phyloP scores from a whole-genome alignment of 2,113 vertebrate species.

The Labrus mixtus region DNA sequence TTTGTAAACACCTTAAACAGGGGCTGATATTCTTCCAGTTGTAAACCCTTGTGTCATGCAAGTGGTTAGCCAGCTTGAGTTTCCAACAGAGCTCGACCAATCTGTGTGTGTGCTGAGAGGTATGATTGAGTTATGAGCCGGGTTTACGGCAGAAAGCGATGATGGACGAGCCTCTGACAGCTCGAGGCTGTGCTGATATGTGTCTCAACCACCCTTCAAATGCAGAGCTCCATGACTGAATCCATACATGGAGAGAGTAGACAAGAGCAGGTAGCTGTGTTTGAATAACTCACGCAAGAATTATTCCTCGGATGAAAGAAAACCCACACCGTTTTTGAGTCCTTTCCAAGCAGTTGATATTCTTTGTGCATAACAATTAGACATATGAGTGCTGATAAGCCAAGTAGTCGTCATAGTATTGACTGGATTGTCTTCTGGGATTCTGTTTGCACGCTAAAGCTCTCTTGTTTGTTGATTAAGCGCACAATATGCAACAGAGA shows the following conservation, averaged over 20 bases:
- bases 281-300: background rate
- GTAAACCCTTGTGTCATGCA: conserved; percentile 5
- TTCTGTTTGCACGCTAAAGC: conserved; percentile 29
- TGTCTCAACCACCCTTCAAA: conserved; percentile 47
- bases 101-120: conserved; percentile 67
- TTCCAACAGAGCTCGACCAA: conserved; percentile 54
- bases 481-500: conserved; percentile 8
- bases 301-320: conserved; percentile 5
- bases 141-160: conserved; percentile 46
- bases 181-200: conserved; percentile 61
- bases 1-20: conserved; percentile 39
- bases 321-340: background rate
- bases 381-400: conserved; percentile 3
- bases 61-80: conserved; percentile 20
- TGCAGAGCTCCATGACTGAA: conserved; percentile 39
- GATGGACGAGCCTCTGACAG: conserved; percentile 66
- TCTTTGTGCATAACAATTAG: background rate
- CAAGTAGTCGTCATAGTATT: background rate
- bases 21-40: background rate
- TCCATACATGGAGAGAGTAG: conserved; percentile 31
- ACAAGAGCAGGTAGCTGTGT: conserved; percentile 1
- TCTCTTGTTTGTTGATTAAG: conserved; percentile 38
- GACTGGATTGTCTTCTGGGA: conserved; percentile 10
- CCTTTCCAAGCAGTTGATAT: conserved; percentile 8
- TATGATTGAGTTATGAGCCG: conserved; percentile 65